A percentile compares a stretch with the other conserved stretches of the same genome.
Evolutionary conservation across 2,888 invertebrate species (phyloP).

Genomic region (Drosophila peninsularis): DNA sequence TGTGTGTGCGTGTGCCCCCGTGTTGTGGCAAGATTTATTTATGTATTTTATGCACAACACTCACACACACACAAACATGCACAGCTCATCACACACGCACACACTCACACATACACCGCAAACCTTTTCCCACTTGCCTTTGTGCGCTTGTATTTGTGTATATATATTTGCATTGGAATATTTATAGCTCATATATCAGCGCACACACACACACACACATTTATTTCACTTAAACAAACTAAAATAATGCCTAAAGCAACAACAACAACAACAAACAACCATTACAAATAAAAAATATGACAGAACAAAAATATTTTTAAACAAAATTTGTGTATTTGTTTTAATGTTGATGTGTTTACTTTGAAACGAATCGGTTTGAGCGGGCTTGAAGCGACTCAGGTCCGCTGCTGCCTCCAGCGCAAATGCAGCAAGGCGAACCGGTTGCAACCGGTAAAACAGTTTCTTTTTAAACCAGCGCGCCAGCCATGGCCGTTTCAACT

Average conservation of each 20-base stretch:
- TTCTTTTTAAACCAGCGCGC: background rate
- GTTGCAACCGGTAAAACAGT: background rate
- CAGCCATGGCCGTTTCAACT: background rate
- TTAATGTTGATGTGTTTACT: background rate
- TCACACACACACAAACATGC: conserved; percentile 9
- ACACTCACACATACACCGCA: conserved; percentile 5
- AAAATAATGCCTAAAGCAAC: conserved; percentile 40
- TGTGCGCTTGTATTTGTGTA: conserved; percentile 38
- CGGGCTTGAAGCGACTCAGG: background rate
- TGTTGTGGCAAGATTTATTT: background rate
- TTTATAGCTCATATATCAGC: conserved; percentile 42
- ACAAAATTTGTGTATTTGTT: conserved; percentile 1
- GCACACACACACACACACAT: conserved; percentile 21
- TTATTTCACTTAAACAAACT: conserved; percentile 45
- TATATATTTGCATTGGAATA: conserved; percentile 51
- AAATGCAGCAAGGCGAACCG: background rate
- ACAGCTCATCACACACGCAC: conserved; percentile 11
- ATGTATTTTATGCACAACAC: conserved; percentile 21
- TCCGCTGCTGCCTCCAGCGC: background rate
- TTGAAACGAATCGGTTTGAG: background rate
- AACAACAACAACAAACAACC: conserved; percentile 33
- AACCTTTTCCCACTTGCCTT: conserved; percentile 16
- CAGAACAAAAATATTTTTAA: conserved; percentile 21
- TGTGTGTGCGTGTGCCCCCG: conserved; percentile 1
- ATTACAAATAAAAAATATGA: conserved; percentile 41